Evolutionary conservation across 2,888 invertebrate species (phyloP).

Genomic region (Tipula confusa): DNA sequence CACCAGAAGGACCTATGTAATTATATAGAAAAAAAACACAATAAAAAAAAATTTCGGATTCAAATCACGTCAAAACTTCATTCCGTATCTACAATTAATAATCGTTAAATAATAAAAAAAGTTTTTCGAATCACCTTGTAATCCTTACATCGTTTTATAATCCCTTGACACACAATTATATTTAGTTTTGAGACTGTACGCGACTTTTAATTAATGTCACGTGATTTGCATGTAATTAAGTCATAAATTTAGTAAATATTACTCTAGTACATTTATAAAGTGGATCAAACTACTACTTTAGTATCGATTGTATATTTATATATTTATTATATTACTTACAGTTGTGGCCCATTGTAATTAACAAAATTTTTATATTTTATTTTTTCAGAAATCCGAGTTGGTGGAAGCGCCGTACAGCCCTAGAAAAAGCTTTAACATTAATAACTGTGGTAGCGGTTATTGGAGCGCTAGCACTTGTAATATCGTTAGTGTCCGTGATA

Average conservation of each 20-base stretch:
- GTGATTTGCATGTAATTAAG: not conserved
- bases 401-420: conserved; percentile 71
- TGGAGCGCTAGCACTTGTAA: conserved; percentile 58
- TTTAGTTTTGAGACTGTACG: not conserved
- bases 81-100: not conserved
- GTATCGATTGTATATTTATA: too few species aligned
- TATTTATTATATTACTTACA: too few species aligned
- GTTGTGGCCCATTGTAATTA: too few species aligned
- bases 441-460: conserved; percentile 56
- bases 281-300: too few species aligned
- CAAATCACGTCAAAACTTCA: not conserved
- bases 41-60: not conserved
- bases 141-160: not conserved
- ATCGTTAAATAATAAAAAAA: not conserved
- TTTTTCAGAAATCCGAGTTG: conserved; percentile 67
- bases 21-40: not conserved
- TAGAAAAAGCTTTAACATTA: conserved; percentile 65
- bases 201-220: not conserved
- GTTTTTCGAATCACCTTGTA: not conserved
- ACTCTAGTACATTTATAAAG: too few species aligned
- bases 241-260: not conserved
- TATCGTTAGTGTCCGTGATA: conserved; percentile 57
- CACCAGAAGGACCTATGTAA: not conserved
- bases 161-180: not conserved
- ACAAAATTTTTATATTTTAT: not conserved